phyloP scores from a whole-genome alignment of 2,113 vertebrate species.

The Conger conger region DNA sequence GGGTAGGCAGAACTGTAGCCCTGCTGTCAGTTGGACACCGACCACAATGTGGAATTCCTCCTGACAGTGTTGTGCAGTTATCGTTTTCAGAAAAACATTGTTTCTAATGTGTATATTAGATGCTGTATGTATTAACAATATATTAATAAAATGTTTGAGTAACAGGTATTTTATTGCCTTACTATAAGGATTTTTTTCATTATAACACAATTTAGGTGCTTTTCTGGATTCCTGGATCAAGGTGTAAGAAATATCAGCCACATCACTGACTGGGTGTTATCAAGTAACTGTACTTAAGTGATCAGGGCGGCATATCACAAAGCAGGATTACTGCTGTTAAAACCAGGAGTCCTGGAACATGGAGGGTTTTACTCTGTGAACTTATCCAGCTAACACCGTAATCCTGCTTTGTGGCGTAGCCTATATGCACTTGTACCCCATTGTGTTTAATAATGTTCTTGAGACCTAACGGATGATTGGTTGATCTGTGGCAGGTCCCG shows the following conservation, averaged over 20 bases:
- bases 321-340: no score
- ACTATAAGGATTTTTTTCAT: not conserved
- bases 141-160: not conserved
- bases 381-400: no score
- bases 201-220: not conserved
- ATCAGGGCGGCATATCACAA: no score
- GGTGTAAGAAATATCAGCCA: not conserved
- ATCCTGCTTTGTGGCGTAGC: no score
- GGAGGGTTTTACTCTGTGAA: no score
- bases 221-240: not conserved
- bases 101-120: not conserved
- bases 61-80: no score
- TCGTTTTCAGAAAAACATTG: not conserved
- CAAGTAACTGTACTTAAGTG: no score
- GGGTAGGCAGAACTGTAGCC: not conserved
- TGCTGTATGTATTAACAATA: not conserved
- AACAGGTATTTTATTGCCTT: not conserved
- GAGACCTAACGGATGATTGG: not conserved
- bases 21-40: not conserved
- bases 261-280: not conserved
- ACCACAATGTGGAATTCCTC: not conserved
- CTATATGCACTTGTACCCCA: no score
- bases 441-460: no score
- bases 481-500: conserved; percentile 58
- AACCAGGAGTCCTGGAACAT: no score